A percentile compares a stretch with the other conserved stretches of the same genome.
Evolutionary conservation across 2,113 vertebrate species (phyloP).

Genomic region (Hippopotamus amphibius): DNA sequence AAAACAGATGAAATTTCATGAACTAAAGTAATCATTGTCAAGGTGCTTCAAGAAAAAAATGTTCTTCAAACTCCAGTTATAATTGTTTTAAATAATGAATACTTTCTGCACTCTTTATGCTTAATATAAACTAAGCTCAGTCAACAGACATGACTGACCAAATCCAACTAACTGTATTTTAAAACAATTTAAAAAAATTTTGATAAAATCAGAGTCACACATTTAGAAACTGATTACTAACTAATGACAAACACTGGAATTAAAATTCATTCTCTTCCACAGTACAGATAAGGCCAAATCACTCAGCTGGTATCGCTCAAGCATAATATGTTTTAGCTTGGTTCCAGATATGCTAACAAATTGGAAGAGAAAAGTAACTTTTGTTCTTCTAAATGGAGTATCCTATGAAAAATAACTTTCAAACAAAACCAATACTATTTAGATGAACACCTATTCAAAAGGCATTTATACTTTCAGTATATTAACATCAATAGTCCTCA

Average conservation of each 20-base stretch:
- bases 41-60: slow-evolving; percentile 36
- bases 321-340: neutral
- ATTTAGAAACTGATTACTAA: slow-evolving; percentile 31
- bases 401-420: neutral
- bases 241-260: slow-evolving; percentile 1
- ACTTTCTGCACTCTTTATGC: neutral
- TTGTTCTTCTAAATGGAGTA: neutral
- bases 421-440: neutral
- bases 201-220: slow-evolving; percentile 35
- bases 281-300: neutral
- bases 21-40: slow-evolving; percentile 56
- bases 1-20: slow-evolving; percentile 65
- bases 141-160: neutral
- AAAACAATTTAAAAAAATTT: slow-evolving; percentile 55
- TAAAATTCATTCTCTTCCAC: slow-evolving; percentile 23
- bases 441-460: neutral
- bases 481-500: neutral
- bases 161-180: neutral
- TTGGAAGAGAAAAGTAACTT: neutral
- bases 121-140: slow-evolving; percentile 37
- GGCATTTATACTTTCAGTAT: neutral
- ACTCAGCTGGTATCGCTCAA: neutral
- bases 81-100: slow-evolving; percentile 37
- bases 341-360: slow-evolving; percentile 17
- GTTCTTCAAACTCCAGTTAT: neutral